Evolutionary conservation across 2,113 vertebrate species (phyloP), one percentile per base, ranked within the genome.

Genomic region (Gulo gulo): DNA sequence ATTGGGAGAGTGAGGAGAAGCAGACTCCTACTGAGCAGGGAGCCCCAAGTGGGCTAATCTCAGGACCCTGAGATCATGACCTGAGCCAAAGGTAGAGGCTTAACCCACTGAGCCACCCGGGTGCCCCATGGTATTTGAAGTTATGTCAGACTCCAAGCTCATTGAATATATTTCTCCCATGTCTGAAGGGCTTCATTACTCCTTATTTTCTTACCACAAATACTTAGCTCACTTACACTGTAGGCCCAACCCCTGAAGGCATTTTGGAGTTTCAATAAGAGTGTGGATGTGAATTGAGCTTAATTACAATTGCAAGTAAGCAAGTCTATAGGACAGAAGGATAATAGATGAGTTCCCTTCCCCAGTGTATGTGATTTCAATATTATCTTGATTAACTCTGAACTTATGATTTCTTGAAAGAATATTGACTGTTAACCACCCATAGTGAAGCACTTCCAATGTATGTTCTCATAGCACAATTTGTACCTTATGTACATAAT

Each of bases 161-260:
- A 42, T 67, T 94, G 73, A 94, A 57, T 79, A 45, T 55, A 24
- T 94, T 67, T 79, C 45, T 79, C 65, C 73, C 8, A 55, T 11
- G 52, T 78, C 45, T 45, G 10, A 87, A 57, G n/a, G 18, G n/a
- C 45, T 26, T 78, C 13, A 78, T 61, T 85, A 11, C 4, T 52
- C 14, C 26, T 88, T 31, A 34, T 59, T 84, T 47, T 76, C 36
- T 76, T 57, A n/a, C 10, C 2, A 42, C 29, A 6, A 5, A n/a
- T 2, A 57, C 84, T 52, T 42, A 15, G 45, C 7, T 73, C 39
- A 73, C 67, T 76, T 71, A 31, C 61, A 45, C n/a, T 63, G 13
- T 36, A 55, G 4, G 15, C 36, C 34, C 21, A 18, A 73, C 7
- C 7, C 21, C 26, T 45, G 42, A 84, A 90, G 55, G 36, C 26